phyloP scores from a whole-genome alignment of 2,797 vertebrate species.

The Enteromius thamalakanensis region DNA sequence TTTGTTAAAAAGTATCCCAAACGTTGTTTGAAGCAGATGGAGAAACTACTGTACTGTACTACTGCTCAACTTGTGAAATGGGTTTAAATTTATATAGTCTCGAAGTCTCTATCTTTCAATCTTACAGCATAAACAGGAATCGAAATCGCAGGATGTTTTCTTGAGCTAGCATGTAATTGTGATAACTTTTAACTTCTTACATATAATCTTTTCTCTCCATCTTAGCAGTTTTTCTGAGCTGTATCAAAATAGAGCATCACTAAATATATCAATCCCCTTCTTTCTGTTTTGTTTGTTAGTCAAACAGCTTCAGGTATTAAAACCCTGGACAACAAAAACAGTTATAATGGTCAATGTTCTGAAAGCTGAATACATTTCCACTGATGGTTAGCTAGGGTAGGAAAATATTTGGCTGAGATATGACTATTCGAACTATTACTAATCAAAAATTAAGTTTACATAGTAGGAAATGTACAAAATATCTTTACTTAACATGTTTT shows the following conservation, averaged over 20 bases:
- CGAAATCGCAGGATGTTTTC: background rate
- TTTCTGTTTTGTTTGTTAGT: background rate
- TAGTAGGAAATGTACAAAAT: too few relatives aligned
- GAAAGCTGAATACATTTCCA: too few relatives aligned
- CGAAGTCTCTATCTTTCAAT: background rate
- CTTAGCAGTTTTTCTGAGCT: background rate
- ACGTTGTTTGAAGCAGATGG: background rate
- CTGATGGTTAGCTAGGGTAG: too few relatives aligned
- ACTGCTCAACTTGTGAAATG: background rate
- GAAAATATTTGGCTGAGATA: too few relatives aligned
- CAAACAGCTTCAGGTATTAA: too few relatives aligned
- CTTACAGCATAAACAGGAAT: background rate
- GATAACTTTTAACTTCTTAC: background rate
- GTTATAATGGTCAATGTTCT: too few relatives aligned
- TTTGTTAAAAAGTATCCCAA: background rate
- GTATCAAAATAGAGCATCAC: background rate
- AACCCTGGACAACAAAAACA: too few relatives aligned
- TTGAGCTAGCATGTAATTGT: background rate
- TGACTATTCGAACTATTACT: too few relatives aligned
- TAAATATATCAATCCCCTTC: background rate
- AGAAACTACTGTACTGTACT: background rate
- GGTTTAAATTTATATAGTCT: background rate
- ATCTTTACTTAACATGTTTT: too few relatives aligned
- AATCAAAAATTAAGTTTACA: too few relatives aligned
- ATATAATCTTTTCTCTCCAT: background rate